Evolutionary conservation across 2,888 invertebrate species (phyloP), one percentile per base, ranked within the genome.

Genomic region (Periphyllus acericola): DNA sequence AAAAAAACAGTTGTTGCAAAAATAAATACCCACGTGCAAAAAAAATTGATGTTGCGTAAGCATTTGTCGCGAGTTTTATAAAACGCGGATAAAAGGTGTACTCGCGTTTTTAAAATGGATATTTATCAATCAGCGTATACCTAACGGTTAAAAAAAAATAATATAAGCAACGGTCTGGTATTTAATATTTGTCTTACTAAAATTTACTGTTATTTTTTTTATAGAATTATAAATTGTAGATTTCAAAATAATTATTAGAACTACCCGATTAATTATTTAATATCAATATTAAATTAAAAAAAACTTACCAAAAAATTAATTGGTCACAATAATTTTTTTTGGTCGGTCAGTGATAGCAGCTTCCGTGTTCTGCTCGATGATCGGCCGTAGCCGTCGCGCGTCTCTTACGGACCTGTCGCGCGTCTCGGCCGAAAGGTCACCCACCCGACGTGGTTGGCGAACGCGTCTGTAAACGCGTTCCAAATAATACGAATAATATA

Each of bases 341-440:
- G 71, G 71, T 17, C 32, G 32, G 71, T 17, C 29, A 68, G 25
- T 60, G 1, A 25, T 60, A 25, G 60, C 60, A 68, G 68, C 68
- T 21, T 60, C 60, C 46, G 46, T 46, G 46, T 46, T 14, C 14
- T 8, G 11, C 46, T 46, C 1, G 46, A 46, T 14, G 8, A 25
- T 60, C 8, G 21, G 60, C 60, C 25, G 25, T 25, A n/a, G 68
- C 68, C 71, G 29, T 71, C 34, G 21, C 36, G 74, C 8, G 36
- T 36, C 34, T 72, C 14, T 74, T 36, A 25, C 74, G 34, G 34
- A 74, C 74, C 74, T 74, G 74, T 74, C 74, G 74, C 71, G 66
- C 32, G 36, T 72, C 55, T 29, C 32, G 21, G 36, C n/a, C 72
- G 74, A 60, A 79, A 79, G 79, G 79, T 79, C 79, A 79, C 79